phyloP scores from a whole-genome alignment of 1,140 invertebrate genomes.

The Holcopasites calliopsidis region DNA sequence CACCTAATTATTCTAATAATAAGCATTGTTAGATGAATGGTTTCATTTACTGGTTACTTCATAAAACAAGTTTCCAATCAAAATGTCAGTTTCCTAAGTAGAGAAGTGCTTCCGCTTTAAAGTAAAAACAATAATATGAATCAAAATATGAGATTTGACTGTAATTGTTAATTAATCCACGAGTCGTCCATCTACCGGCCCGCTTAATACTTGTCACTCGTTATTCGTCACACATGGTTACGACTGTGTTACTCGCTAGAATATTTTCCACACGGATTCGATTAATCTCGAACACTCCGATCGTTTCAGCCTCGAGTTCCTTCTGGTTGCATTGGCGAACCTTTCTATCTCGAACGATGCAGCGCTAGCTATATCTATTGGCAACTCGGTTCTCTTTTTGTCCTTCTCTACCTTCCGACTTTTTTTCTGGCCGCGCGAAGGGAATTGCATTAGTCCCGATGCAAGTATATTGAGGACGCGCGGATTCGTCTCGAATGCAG shows the following conservation, averaged over 20 bases:
- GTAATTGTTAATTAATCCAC: too few relatives aligned
- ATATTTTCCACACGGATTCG: conserved; percentile 47
- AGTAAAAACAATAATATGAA: too few relatives aligned
- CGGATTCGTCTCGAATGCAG: conserved; percentile 51
- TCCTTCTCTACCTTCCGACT: background rate
- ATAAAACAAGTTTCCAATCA: too few relatives aligned
- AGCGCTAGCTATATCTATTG: conserved; percentile 29
- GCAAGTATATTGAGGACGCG: conserved; percentile 60
- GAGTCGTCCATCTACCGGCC: too few relatives aligned
- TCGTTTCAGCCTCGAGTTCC: conserved; percentile 26
- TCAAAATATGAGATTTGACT: too few relatives aligned
- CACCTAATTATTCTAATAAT: too few relatives aligned
- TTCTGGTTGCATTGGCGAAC: conserved; percentile 27
- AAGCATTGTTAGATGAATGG: too few relatives aligned
- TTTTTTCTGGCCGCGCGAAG: background rate
- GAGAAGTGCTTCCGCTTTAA: too few relatives aligned
- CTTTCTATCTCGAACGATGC: conserved; percentile 35
- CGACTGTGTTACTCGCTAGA: conserved; percentile 28
- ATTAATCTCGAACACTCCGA: conserved; percentile 67
- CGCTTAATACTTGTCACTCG: background rate
- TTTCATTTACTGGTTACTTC: too few relatives aligned
- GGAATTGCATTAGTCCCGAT: conserved; percentile 67
- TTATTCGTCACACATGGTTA: conserved; percentile 10
- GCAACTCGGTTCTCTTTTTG: conserved; percentile 31
- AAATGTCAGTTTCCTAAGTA: too few relatives aligned